Percentiles rank a stretch among this genome's conserved stretches.
phyloP scores from a whole-genome alignment of 2,888 invertebrate species.

The Hermaeophaga mercurialis region DNA sequence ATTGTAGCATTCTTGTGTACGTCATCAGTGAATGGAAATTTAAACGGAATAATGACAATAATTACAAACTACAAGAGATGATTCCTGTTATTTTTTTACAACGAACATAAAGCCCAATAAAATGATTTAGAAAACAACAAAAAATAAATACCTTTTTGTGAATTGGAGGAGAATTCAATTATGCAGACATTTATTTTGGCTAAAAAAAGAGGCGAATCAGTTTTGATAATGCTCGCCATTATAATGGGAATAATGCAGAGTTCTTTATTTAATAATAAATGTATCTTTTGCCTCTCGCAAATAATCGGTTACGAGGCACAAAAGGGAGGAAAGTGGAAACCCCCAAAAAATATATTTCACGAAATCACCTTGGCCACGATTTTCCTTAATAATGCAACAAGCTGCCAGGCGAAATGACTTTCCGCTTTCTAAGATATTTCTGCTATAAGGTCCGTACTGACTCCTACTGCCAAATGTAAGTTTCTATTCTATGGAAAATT shows the following conservation, averaged over 20 bases:
- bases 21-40: too few relatives aligned
- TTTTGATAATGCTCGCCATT: neutral
- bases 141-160: too few relatives aligned
- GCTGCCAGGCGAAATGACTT: constrained; percentile 7
- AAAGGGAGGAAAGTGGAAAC: neutral
- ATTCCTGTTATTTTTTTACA: too few relatives aligned
- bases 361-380: constrained; percentile 11
- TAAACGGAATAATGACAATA: too few relatives aligned
- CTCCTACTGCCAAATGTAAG: neutral
- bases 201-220: too few relatives aligned
- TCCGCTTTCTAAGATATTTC: constrained; percentile 7
- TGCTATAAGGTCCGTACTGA: neutral
- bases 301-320: constrained; percentile 5
- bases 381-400: constrained; percentile 15
- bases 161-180: too few relatives aligned
- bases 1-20: too few relatives aligned
- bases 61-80: too few relatives aligned
- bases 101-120: too few relatives aligned
- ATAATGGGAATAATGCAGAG: constrained; percentile 21
- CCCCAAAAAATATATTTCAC: constrained; percentile 1
- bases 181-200: too few relatives aligned
- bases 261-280: constrained; percentile 2
- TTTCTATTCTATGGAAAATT: too few relatives aligned
- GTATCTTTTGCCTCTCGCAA: neutral
- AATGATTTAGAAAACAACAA: too few relatives aligned